A percentile compares a stretch with the other conserved stretches of the same genome.
These are phyloP conservation scores for Aradus depressus DNA, from an alignment of 2,888 invertebrate species.

Conservation along the genomic window DNA sequence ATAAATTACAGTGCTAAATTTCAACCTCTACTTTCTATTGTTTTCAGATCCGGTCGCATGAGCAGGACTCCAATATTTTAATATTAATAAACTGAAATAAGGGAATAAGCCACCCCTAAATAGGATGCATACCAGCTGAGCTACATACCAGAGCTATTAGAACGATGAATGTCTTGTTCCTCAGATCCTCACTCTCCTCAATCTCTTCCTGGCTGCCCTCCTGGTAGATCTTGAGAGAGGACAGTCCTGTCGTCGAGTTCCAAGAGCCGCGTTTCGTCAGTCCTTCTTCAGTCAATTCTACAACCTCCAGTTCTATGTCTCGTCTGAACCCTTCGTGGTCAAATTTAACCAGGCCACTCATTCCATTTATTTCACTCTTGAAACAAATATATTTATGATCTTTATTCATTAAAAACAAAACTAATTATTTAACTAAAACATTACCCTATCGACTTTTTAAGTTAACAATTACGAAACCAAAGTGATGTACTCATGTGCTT, in stretches of 20 bases:
- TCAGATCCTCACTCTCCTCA: slow-evolving; percentile 32
- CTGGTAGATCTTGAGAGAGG: slow-evolving; percentile 34
- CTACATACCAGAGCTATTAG: slow-evolving; percentile 44
- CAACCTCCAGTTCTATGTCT: slow-evolving; percentile 38
- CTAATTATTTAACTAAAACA: not conserved
- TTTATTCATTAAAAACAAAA: not conserved
- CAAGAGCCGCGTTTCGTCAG: slow-evolving; percentile 37
- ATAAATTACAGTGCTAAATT: too few relatives aligned
- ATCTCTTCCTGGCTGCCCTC: slow-evolving; percentile 34
- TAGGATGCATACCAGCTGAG: too few relatives aligned
- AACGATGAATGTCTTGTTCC: slow-evolving; percentile 42
- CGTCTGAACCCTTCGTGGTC: slow-evolving; percentile 38
- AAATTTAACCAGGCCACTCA: slow-evolving; percentile 38
- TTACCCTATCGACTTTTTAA: not conserved
- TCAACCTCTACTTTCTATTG: too few relatives aligned
- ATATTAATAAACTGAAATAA: not conserved
- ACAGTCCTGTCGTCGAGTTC: slow-evolving; percentile 33
- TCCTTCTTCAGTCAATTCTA: slow-evolving; percentile 38
- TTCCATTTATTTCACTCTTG: slow-evolving; percentile 36
- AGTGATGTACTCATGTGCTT: not conserved
- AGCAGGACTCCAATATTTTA: not conserved
- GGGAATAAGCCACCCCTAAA: slow-evolving; percentile 28
- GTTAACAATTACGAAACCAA: not conserved
- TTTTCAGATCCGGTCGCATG: too few relatives aligned
- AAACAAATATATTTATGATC: slow-evolving; percentile 23